Percentiles rank a stretch among this genome's conserved stretches.
These are phyloP conservation scores for Matsumyia berberina DNA, from an alignment of 2,888 invertebrate species.

Conservation along the genomic window DNA sequence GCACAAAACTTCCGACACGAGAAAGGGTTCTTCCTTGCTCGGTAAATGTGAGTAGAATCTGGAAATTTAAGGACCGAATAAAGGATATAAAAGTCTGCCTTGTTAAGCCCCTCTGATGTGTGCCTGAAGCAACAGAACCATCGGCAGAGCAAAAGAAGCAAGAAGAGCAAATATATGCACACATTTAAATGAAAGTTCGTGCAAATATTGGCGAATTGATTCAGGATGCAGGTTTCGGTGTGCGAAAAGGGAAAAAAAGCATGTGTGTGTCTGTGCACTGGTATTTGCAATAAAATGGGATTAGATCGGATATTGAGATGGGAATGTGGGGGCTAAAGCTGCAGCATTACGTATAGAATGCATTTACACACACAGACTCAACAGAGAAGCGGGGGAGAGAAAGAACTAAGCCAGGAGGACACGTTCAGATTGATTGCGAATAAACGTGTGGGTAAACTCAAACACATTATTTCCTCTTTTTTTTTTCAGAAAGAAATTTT, in stretches of 20 bases:
- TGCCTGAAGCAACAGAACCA: neutral
- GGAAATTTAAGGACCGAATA: constrained; percentile 60
- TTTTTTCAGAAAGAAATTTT: constrained; percentile 6
- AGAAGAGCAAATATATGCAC: constrained; percentile 52
- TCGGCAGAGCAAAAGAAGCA: neutral
- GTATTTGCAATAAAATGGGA: constrained; percentile 75
- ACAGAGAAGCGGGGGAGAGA: constrained; percentile 14
- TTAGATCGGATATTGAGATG: constrained; percentile 73
- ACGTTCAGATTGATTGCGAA: constrained; percentile 51
- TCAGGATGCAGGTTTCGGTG: constrained; percentile 62
- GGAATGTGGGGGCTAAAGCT: constrained; percentile 40
- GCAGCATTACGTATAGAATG: constrained; percentile 60
- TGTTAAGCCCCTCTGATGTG: neutral
- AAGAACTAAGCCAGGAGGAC: constrained; percentile 22
- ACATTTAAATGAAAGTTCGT: constrained; percentile 72
- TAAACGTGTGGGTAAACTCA: constrained; percentile 31
- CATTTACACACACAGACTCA: constrained; percentile 32
- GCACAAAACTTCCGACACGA: neutral
- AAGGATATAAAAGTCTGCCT: constrained; percentile 36
- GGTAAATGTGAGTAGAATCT: constrained; percentile 2
- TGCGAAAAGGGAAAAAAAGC: constrained; percentile 3
- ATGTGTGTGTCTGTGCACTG: constrained; percentile 57
- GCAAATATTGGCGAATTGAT: constrained; percentile 74
- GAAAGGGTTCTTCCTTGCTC: constrained; percentile 27
- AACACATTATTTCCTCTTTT: neutral